Conservation (phyloP, 2,113 vertebrate genomes). For the Psilopogon haemacephalus region DNA sequence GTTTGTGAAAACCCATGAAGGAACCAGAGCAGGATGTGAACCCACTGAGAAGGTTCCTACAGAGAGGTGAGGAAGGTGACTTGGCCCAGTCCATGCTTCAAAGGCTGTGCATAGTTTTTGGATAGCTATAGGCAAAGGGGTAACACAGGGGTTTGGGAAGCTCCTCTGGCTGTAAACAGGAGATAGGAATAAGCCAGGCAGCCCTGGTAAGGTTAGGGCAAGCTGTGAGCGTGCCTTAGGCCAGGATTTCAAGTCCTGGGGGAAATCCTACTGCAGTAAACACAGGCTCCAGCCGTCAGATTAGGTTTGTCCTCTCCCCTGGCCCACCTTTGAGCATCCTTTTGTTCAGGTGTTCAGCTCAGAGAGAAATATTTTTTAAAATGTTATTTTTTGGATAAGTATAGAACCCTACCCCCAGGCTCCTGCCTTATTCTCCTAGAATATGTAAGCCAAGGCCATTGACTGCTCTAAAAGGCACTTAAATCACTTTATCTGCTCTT, state of each 20-base stretch:
- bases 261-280: background rate
- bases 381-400: slow-evolving; percentile 32
- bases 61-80: background rate
- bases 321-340: background rate
- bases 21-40: background rate
- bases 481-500: slow-evolving; percentile 79
- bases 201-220: background rate
- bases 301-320: background rate
- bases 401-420: slow-evolving; percentile 26
- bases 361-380: slow-evolving; percentile 7
- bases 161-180: background rate
- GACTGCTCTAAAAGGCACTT: slow-evolving; percentile 79
- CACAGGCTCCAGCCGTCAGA: background rate
- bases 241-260: background rate
- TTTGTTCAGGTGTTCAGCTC: background rate
- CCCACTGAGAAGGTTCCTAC: rapidly evolving
- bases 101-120: rapidly evolving
- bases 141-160: background rate
- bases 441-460: slow-evolving; percentile 71
- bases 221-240: background rate
- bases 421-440: slow-evolving; percentile 58
- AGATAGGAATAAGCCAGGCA: background rate
- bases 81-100: background rate
- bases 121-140: background rate
- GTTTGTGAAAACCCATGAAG: background rate